Evolutionary conservation across 2,888 invertebrate genomes (phyloP), one percentile per base, ranked within the genome.

Genomic region (Archips crataeganus): DNA sequence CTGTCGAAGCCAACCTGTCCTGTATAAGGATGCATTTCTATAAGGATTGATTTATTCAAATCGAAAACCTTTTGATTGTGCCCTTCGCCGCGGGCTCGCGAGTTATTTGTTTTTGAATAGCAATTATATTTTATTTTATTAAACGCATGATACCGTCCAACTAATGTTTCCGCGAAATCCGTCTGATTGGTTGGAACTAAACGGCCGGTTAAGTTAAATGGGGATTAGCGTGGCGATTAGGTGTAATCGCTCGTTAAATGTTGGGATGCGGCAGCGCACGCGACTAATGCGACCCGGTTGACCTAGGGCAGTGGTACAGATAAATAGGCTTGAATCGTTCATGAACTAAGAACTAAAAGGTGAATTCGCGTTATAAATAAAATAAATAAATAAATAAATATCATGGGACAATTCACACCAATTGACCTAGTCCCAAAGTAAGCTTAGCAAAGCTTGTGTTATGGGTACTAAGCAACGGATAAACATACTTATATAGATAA

Each of bases 41-140:
- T 92, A 92, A 88, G 87, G 91, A 90, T 90, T 93, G 93, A 93
- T 93, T 94, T 94, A 94, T 94, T 94, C 92, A 94, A 93, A 94
- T 93, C 90, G 84, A 92, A 91, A 91, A 87, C 86, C 87, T 89
- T 90, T 89, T 90, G 92, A 91, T 90, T 87, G 90, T 91, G 87
- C 86, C 84, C 85, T 84, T 84, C 82, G 92, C 92, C 90, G 89
- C 88, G 84, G 93, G 90, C 88, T 78, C 79, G 81, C 80, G 87
- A 90, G 90, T 90, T 93, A 94, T 94, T 94, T 94, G 94, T 93
- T 94, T 94, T 93, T 92, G 90, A 91, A 92, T 92, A 85, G 93
- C 93, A 94, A 94, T 94, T 94, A 94, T 94, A 94, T 92, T 94
- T 93, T 93, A 93, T 93, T 94, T 93, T 92, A 94, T 88, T 84